phyloP scores from a whole-genome alignment of 2,888 invertebrate genomes.

The Zaprionus obscuricornis region DNA sequence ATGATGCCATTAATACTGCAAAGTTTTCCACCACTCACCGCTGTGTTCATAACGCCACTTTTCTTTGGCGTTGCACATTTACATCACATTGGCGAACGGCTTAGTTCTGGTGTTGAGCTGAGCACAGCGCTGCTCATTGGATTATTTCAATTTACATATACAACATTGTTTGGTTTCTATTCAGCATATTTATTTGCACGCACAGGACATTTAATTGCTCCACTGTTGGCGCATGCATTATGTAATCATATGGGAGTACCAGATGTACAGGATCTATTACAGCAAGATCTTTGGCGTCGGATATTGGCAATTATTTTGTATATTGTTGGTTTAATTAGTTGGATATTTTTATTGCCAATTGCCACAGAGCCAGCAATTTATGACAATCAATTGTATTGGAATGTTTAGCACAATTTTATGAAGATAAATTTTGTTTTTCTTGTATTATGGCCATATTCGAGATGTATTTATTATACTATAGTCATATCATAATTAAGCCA shows the following conservation, averaged over 20 bases:
- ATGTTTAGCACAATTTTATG: conserved; percentile 27
- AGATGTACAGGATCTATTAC: conserved; percentile 89
- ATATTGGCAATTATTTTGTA: conserved; percentile 87
- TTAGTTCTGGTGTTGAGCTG: conserved; percentile 88
- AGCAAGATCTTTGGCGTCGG: conserved; percentile 85
- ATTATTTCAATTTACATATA: conserved; percentile 95
- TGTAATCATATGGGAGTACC: conserved; percentile 99
- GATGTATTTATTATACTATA: conserved; percentile 3
- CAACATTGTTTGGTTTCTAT: conserved; percentile 96
- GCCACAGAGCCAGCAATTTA: conserved; percentile 89
- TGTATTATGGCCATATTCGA: conserved; percentile 55
- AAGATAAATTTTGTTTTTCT: not conserved
- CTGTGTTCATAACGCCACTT: conserved; percentile 93
- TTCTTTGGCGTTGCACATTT: conserved; percentile 98
- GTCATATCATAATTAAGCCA: conserved; percentile 8
- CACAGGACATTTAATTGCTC: conserved; percentile 95
- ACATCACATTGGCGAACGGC: conserved; percentile 93
- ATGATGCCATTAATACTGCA: conserved; percentile 96
- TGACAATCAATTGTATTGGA: conserved; percentile 86
- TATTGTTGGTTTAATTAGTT: conserved; percentile 89
- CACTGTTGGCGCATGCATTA: conserved; percentile 95
- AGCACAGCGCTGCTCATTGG: conserved; percentile 89
- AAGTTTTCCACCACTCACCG: conserved; percentile 89
- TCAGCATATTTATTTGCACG: conserved; percentile 95
- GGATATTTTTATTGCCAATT: conserved; percentile 90